A percentile compares a stretch with the other conserved stretches of the same genome.
Evolutionary conservation across 2,888 invertebrate species (phyloP).

Genomic region (Acleris literana): DNA sequence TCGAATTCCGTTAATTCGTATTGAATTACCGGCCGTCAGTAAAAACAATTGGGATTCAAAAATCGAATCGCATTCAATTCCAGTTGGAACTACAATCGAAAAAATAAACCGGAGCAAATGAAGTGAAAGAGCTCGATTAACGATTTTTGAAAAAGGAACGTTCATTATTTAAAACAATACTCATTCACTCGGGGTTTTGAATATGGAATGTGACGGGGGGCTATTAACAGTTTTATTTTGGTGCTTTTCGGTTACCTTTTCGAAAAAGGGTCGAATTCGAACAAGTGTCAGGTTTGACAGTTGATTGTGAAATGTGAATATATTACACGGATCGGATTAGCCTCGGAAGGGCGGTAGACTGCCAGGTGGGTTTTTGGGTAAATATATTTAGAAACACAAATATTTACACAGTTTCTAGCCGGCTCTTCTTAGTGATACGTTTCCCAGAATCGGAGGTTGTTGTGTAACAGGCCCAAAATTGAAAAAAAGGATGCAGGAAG

Average conservation of each 20-base stretch:
- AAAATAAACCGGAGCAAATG: slow-evolving; percentile 63
- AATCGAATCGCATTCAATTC: slow-evolving; percentile 68
- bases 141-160: slow-evolving; percentile 67
- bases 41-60: slow-evolving; percentile 63
- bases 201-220: slow-evolving; percentile 74
- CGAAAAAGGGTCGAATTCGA: slow-evolving; percentile 32
- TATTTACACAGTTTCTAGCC: not conserved
- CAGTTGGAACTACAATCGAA: slow-evolving; percentile 57
- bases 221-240: slow-evolving; percentile 73
- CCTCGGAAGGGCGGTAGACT: not conserved
- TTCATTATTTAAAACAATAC: slow-evolving; percentile 81
- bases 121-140: slow-evolving; percentile 80
- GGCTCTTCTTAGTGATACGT: no score
- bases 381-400: not conserved
- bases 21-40: slow-evolving; percentile 73
- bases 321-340: not conserved
- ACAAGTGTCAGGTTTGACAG: slow-evolving; percentile 37
- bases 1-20: slow-evolving; percentile 76
- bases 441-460: no score
- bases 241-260: slow-evolving; percentile 59
- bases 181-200: slow-evolving; percentile 72
- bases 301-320: slow-evolving; percentile 21
- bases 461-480: no score
- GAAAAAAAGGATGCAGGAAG: no score
- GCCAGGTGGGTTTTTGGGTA: not conserved